phyloP scores from a whole-genome alignment of 2,888 invertebrate genomes.

The Heteromurus nitidus region DNA sequence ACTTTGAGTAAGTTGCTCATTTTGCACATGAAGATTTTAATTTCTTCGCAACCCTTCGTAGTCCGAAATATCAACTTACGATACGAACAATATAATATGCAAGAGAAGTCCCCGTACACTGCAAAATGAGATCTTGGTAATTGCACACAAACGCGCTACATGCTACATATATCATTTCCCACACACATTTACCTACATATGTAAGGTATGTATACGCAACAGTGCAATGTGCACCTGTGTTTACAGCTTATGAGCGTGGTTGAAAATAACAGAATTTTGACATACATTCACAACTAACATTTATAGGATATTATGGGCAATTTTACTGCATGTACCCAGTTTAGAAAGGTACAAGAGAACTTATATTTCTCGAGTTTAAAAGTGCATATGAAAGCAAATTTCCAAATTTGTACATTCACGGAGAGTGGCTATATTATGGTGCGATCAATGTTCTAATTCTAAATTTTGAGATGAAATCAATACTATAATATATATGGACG shows the following conservation, averaged over 20 bases:
- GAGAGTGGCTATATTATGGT: neutral
- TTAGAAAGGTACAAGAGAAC: neutral
- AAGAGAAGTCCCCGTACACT: too few species aligned
- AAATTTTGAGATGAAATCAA: neutral
- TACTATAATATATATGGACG: too few species aligned
- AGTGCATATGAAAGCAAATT: neutral
- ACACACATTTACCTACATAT: neutral
- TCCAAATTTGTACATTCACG: neutral
- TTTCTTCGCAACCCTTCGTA: too few species aligned
- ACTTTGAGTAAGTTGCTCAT: too few species aligned
- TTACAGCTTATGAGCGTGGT: neutral
- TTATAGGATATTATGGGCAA: too few species aligned
- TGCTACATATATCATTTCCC: neutral
- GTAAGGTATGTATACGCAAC: neutral
- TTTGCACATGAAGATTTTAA: too few species aligned
- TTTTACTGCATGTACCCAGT: neutral
- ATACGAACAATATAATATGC: too few species aligned
- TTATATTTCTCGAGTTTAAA: neutral
- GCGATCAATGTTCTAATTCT: neutral
- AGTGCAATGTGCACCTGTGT: neutral
- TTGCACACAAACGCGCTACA: neutral
- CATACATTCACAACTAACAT: conserved; percentile 18
- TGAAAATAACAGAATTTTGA: conserved; percentile 30
- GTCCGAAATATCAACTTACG: too few species aligned
- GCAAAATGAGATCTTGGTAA: neutral